Evolutionary conservation across 2,888 invertebrate genomes (phyloP).

Genomic region (Plusia festucae): DNA sequence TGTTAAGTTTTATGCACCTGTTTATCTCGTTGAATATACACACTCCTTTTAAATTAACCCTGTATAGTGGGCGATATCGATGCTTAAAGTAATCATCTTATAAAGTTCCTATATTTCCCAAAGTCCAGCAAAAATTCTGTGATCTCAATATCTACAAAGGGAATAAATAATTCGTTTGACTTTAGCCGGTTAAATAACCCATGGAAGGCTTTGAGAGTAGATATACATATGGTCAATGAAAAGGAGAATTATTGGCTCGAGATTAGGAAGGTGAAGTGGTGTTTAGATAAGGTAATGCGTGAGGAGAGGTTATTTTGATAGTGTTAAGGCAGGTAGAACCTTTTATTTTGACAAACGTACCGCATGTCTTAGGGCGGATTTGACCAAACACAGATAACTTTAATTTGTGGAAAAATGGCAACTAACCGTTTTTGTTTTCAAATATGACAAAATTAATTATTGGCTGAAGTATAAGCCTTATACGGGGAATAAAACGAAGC

Average conservation of each 20-base stretch:
- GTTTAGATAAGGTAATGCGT: constrained; percentile 2
- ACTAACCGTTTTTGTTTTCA: too few species aligned
- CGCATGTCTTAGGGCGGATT: too few species aligned
- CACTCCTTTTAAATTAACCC: too few species aligned
- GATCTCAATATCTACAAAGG: constrained; percentile 10
- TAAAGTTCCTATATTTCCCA: constrained; percentile 26
- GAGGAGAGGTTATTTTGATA: neutral
- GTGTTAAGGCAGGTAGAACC: neutral
- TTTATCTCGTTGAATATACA: too few species aligned
- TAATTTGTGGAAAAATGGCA: too few species aligned
- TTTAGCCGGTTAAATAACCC: neutral
- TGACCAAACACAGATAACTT: too few species aligned
- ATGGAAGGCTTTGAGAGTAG: neutral
- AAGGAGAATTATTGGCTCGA: neutral
- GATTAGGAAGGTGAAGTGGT: constrained; percentile 3
- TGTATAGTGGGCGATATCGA: too few species aligned
- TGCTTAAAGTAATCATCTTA: constrained; percentile 10
- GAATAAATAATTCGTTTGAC: constrained; percentile 17
- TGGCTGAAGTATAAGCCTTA: too few species aligned
- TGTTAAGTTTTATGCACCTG: too few species aligned
- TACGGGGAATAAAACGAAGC: too few species aligned
- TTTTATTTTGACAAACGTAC: neutral
- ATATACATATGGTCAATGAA: neutral
- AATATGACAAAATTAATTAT: too few species aligned
- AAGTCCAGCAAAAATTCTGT: constrained; percentile 8